These are phyloP conservation scores for Rhagonycha fulva DNA, from an alignment of 2,888 invertebrate genomes.

Conservation along the genomic window DNA sequence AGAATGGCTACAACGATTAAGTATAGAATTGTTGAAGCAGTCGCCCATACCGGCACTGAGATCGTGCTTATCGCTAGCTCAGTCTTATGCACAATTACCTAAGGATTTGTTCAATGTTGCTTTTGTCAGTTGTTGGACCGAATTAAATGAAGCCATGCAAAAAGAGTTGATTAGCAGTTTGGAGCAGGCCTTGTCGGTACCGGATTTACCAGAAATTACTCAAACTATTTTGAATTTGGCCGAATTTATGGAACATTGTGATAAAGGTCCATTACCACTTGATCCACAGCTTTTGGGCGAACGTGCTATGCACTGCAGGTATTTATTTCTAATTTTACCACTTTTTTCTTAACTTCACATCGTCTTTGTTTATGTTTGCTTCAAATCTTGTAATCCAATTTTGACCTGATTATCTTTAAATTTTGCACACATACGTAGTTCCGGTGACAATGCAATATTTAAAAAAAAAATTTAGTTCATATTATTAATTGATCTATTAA, in stretches of 20 bases:
- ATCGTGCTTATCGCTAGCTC: constrained; percentile 90
- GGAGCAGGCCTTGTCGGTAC: constrained; percentile 87
- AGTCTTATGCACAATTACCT: constrained; percentile 93
- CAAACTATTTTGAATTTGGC: constrained; percentile 96
- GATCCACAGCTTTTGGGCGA: constrained; percentile 87
- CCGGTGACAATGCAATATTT: no score
- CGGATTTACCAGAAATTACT: constrained; percentile 93
- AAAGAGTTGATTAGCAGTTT: constrained; percentile 84
- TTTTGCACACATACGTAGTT: no score
- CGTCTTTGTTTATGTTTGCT: no score
- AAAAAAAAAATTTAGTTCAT: no score
- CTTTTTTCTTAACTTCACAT: no score
- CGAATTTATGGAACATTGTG: constrained; percentile 99
- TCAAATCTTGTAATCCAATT: no score
- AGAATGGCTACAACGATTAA: constrained; percentile 92
- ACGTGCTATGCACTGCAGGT: constrained; percentile 92
- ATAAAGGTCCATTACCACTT: constrained; percentile 91
- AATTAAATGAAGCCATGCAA: constrained; percentile 80
- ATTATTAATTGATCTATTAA: no score
- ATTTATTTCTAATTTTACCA: constrained; percentile 7
- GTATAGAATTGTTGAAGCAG: constrained; percentile 91
- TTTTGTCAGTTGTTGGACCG: constrained; percentile 99
- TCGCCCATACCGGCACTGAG: constrained; percentile 92
- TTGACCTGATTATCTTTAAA: no score
- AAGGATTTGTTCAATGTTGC: constrained; percentile 98